Conservation (phyloP, 2,113 vertebrate genomes). For the Marcusenius ussheri region DNA sequence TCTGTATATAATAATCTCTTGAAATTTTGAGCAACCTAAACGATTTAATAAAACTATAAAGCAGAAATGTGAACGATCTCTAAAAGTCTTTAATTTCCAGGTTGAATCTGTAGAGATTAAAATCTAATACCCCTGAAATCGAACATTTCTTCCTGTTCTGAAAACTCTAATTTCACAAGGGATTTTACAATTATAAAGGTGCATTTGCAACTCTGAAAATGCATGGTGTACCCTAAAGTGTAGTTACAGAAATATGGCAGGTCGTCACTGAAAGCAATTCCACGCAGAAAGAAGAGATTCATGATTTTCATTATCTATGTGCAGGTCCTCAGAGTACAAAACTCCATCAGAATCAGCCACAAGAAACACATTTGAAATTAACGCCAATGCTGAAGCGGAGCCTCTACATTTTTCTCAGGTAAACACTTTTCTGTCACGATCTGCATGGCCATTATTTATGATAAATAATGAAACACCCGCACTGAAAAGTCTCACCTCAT, state of each 20-base stretch:
- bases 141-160: background rate
- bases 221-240: background rate
- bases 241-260: background rate
- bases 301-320: background rate
- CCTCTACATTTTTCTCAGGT: constrained; percentile 77
- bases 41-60: background rate
- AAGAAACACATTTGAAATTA: constrained; percentile 71
- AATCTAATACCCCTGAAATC: background rate
- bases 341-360: constrained; percentile 66
- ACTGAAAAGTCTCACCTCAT: background rate
- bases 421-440: constrained; percentile 43
- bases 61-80: background rate
- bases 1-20: background rate
- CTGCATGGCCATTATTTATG: background rate
- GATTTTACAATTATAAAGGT: background rate
- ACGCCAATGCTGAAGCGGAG: constrained; percentile 74
- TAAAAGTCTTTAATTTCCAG: background rate
- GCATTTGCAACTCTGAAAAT: background rate
- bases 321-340: constrained; percentile 83
- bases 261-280: background rate
- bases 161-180: background rate
- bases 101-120: background rate
- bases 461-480: background rate
- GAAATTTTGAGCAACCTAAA: background rate
- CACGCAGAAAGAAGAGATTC: background rate